Conservation (phyloP, 2,113 vertebrate genomes). For the Gambusia holbrooki region DNA sequence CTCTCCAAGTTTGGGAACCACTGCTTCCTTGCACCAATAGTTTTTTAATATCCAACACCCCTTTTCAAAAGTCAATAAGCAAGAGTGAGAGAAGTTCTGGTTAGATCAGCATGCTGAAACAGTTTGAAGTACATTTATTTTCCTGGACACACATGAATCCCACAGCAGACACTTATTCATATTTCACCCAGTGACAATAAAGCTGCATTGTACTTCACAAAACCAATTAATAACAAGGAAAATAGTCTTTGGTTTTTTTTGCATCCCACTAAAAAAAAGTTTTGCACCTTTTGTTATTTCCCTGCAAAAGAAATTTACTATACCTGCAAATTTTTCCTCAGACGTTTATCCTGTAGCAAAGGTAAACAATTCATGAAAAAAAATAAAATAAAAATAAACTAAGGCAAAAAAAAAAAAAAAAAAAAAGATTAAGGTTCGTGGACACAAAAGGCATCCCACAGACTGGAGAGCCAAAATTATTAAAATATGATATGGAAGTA, state of each 20-base stretch:
- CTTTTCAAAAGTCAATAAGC: background rate
- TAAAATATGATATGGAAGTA: background rate
- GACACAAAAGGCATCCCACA: too few relatives aligned
- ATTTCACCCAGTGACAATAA: slow-evolving; percentile 1
- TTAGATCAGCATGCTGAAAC: slow-evolving; percentile 20
- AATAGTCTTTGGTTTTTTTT: background rate
- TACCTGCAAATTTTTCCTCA: slow-evolving; percentile 82
- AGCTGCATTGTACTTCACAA: background rate
- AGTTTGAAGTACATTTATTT: background rate
- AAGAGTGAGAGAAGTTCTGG: slow-evolving; percentile 10
- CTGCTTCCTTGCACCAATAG: slow-evolving; percentile 2
- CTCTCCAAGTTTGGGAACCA: background rate
- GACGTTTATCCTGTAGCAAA: slow-evolving; percentile 73
- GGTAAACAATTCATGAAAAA: slow-evolving; percentile 51
- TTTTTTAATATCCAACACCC: background rate
- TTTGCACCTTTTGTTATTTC: slow-evolving; percentile 29
- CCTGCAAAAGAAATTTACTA: slow-evolving; percentile 42
- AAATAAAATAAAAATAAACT: background rate
- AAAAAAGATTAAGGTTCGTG: too few relatives aligned
- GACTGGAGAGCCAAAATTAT: too few relatives aligned
- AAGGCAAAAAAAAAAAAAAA: too few relatives aligned
- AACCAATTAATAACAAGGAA: background rate
- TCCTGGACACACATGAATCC: slow-evolving; percentile 7
- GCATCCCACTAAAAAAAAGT: slow-evolving; percentile 19
- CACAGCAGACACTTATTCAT: slow-evolving; percentile 2